Conservation (phyloP, 2,888 invertebrate species). For the Phalera bucephala region DNA sequence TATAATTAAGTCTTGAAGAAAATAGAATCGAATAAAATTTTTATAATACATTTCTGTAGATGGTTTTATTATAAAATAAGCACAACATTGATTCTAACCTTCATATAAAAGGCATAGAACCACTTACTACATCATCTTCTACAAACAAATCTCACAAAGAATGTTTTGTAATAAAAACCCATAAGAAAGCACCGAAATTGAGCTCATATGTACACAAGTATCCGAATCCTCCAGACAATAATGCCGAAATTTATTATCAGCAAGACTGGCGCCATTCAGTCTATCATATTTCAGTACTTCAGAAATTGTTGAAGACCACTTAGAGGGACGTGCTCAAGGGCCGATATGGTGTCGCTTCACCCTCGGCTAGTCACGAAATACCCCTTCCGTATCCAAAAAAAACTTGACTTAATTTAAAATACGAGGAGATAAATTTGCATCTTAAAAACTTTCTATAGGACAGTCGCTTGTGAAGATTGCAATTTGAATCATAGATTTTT, state of each 20-base stretch:
- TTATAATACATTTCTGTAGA: too few relatives aligned
- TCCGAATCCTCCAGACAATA: neutral
- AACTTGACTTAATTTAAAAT: conserved; percentile 43
- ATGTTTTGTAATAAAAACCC: neutral
- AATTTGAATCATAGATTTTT: conserved; percentile 18
- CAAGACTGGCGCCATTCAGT: conserved; percentile 14
- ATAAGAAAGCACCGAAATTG: neutral
- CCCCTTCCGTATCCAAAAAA: conserved; percentile 30
- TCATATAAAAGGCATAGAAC: too few relatives aligned
- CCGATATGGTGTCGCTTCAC: conserved; percentile 32
- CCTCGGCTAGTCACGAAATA: conserved; percentile 23
- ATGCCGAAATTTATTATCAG: neutral
- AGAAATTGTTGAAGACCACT: conserved; percentile 26
- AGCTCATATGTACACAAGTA: neutral
- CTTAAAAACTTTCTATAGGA: neutral
- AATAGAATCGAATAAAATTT: too few relatives aligned
- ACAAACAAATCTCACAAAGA: neutral
- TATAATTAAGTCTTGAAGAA: too few relatives aligned
- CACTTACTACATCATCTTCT: neutral
- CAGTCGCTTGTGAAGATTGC: conserved; percentile 11
- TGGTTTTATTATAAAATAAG: too few relatives aligned
- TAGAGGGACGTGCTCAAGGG: conserved; percentile 39
- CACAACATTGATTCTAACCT: too few relatives aligned
- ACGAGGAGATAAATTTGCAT: conserved; percentile 10
- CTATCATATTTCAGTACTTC: conserved; percentile 15